Conservation (phyloP, 2,797 vertebrate species). For the Ciconia nigra region DNA sequence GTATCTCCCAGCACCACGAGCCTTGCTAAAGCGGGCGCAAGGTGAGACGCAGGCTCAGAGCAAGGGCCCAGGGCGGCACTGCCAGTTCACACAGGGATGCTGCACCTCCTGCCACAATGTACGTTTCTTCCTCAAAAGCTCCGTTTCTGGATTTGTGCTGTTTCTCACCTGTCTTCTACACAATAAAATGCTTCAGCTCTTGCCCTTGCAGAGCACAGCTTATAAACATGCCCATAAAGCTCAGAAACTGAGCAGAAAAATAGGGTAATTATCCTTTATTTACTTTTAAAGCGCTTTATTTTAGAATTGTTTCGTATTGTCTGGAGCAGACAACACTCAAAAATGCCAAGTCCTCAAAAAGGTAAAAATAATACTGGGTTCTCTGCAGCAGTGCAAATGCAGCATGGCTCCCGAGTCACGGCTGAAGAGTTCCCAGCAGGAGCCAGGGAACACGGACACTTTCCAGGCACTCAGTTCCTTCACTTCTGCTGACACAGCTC, state of each 20-base stretch:
- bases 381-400: background rate
- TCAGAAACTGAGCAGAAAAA: background rate
- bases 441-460: background rate
- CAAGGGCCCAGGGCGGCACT: background rate
- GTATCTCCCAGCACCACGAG: rapidly evolving
- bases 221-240: background rate
- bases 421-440: background rate
- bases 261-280: background rate
- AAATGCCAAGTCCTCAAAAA: background rate
- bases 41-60: background rate
- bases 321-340: background rate
- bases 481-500: background rate
- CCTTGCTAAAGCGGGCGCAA: too few species aligned
- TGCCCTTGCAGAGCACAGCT: background rate
- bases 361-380: background rate
- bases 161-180: background rate
- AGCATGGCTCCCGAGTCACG: rapidly evolving
- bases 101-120: background rate
- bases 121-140: background rate
- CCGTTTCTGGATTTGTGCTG: background rate
- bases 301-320: background rate
- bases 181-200: background rate
- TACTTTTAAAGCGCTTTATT: background rate
- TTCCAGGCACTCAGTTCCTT: background rate
- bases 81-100: too few species aligned